Evolutionary conservation across 2,797 vertebrate species (phyloP).

Genomic region (Amazona finschi): DNA sequence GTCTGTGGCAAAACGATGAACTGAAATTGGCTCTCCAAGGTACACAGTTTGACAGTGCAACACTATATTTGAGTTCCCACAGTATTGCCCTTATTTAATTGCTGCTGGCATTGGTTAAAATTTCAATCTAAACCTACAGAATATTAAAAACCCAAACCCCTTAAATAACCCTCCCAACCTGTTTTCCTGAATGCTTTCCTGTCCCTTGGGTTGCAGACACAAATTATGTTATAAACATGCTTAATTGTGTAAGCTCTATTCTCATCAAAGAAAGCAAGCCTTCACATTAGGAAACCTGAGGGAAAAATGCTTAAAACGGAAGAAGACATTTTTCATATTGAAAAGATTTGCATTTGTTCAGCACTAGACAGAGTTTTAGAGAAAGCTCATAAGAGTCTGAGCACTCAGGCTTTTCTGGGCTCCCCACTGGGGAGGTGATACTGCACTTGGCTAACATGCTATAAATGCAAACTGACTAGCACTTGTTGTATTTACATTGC

Average conservation of each 20-base stretch:
- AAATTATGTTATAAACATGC: neutral
- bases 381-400: neutral
- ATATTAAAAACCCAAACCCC: fast-evolving
- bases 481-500: slow-evolving; percentile 28
- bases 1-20: neutral
- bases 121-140: neutral
- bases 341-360: neutral
- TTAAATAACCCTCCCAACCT: neutral
- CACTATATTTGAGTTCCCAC: neutral
- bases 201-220: neutral
- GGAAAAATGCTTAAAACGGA: neutral
- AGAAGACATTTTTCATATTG: neutral
- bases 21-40: neutral
- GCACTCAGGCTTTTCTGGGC: neutral
- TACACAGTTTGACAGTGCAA: neutral
- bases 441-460: slow-evolving; percentile 5
- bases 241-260: neutral
- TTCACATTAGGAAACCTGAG: slow-evolving; percentile 24
- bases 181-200: neutral
- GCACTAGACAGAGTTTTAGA: neutral
- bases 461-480: slow-evolving; percentile 28
- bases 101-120: neutral
- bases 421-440: neutral
- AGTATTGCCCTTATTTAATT: neutral
- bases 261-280: neutral